Evolutionary conservation across 2,113 vertebrate species (phyloP).

Genomic region (Sapajus apella): DNA sequence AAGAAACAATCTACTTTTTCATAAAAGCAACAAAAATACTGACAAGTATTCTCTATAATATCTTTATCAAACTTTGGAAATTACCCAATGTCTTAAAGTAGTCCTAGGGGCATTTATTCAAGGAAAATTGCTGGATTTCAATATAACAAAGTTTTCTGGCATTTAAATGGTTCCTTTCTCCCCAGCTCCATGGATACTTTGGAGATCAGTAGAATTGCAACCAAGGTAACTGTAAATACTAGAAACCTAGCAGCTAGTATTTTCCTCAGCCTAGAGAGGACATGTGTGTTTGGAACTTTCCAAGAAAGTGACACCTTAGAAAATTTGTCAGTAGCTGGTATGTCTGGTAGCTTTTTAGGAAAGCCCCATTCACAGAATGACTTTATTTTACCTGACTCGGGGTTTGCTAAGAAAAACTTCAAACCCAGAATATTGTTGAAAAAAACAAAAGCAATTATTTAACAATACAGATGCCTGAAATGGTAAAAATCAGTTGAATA

Average conservation of each 20-base stretch:
- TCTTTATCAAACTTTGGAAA: not conserved
- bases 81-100: not conserved
- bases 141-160: not conserved
- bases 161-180: not conserved
- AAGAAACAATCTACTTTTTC: not conserved
- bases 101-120: not conserved
- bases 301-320: not conserved
- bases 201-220: not conserved
- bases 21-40: not conserved
- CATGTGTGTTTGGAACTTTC: not conserved
- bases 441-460: not conserved
- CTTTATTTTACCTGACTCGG: not conserved
- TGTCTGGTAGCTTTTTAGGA: not conserved
- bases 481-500: not conserved
- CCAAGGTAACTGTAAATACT: not conserved
- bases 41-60: not conserved
- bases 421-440: not conserved
- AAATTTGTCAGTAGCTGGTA: not conserved
- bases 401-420: not conserved
- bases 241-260: not conserved
- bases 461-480: not conserved
- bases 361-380: not conserved
- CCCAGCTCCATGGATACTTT: not conserved
- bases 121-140: not conserved
- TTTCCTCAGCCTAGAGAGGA: not conserved